These are phyloP conservation scores for Drosophila atripex DNA, from an alignment of 2,888 invertebrate species.

Conservation along the genomic window DNA sequence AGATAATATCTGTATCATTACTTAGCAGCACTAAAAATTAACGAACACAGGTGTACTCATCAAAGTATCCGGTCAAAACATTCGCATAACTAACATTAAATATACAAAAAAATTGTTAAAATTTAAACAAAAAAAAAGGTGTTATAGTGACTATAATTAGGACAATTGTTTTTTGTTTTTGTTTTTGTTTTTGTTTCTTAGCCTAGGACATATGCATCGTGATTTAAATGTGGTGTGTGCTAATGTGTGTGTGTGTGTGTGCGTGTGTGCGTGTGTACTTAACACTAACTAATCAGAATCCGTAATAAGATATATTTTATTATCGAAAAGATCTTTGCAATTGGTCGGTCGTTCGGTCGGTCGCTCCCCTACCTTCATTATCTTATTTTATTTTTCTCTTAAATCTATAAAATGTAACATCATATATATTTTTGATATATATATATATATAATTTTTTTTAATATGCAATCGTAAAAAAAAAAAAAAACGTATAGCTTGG, in stretches of 20 bases:
- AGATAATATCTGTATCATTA: constrained; percentile 24
- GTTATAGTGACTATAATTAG: constrained; percentile 23
- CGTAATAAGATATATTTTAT: constrained; percentile 24
- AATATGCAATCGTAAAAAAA: constrained; percentile 43
- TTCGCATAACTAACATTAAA: constrained; percentile 46
- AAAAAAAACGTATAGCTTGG: constrained; percentile 48
- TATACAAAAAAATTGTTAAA: constrained; percentile 30
- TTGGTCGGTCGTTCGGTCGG: constrained; percentile 81
- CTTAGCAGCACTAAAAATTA: constrained; percentile 59
- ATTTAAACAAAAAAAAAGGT: constrained; percentile 27
- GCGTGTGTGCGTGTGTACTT: constrained; percentile 7
- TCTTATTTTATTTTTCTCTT: constrained; percentile 11
- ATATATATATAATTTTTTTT: too few species aligned
- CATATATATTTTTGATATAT: constrained; percentile 25
- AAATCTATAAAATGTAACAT: constrained; percentile 29
- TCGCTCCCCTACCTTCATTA: constrained; percentile 53
- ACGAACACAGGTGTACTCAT: constrained; percentile 81
- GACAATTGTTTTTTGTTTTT: constrained; percentile 16
- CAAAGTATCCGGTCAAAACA: constrained; percentile 74
- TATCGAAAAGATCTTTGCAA: constrained; percentile 55
- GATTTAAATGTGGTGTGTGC: constrained; percentile 14
- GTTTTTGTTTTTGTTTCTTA: constrained; percentile 11
- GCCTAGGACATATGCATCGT: constrained; percentile 22
- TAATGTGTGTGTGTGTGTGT: constrained; percentile 20
- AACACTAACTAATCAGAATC: constrained; percentile 32